Conservation (phyloP, 1,140 invertebrate genomes). For the Carposina sasakii region DNA sequence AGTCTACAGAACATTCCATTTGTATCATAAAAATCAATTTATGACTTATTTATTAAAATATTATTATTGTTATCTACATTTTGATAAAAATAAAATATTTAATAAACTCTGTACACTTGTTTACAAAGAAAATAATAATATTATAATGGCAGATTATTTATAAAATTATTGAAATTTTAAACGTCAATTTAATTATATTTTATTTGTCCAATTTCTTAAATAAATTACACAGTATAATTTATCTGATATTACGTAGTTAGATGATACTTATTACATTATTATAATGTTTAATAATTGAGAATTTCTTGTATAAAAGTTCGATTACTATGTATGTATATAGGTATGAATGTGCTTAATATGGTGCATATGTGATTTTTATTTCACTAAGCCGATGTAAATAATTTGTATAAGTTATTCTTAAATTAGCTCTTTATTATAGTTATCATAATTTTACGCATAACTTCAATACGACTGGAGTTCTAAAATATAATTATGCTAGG, state of each 20-base stretch:
- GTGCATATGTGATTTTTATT: slow-evolving; percentile 51
- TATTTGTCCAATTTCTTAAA: too few relatives aligned
- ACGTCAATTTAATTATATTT: neutral
- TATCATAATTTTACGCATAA: slow-evolving; percentile 42
- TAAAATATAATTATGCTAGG: too few relatives aligned
- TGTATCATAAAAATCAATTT: slow-evolving; percentile 28
- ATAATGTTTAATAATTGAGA: too few relatives aligned
- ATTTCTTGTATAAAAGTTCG: neutral
- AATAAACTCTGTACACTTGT: too few relatives aligned
- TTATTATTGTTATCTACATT: slow-evolving; percentile 25
- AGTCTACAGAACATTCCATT: slow-evolving; percentile 32
- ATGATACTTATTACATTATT: too few relatives aligned
- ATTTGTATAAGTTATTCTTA: slow-evolving; percentile 47
- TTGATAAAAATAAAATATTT: too few relatives aligned
- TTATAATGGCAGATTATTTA: too few relatives aligned
- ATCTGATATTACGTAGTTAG: too few relatives aligned
- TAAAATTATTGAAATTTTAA: slow-evolving; percentile 1
- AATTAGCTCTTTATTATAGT: too few relatives aligned
- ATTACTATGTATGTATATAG: slow-evolving; percentile 40
- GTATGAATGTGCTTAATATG: slow-evolving; percentile 48
- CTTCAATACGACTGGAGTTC: slow-evolving; percentile 36
- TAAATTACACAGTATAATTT: too few relatives aligned
- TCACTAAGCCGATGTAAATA: slow-evolving; percentile 51
- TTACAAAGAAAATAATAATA: too few relatives aligned
- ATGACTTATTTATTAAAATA: slow-evolving; percentile 29